Conservation (phyloP, 2,797 vertebrate genomes). For the Alca torda region DNA sequence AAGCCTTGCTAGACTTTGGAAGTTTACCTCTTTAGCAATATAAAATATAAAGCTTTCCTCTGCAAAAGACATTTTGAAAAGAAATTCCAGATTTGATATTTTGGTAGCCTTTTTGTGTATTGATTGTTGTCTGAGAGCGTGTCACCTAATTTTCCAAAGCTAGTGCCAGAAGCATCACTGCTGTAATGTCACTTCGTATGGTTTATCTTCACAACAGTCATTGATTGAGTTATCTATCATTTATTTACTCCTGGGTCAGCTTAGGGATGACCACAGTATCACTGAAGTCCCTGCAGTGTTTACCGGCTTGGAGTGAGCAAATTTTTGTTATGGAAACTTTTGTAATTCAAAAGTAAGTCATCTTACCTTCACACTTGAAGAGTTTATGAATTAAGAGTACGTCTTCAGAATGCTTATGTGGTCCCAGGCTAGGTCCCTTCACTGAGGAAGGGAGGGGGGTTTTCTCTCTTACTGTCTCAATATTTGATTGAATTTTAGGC, state of each 20-base stretch:
- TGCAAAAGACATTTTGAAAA: background rate
- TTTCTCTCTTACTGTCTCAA: background rate
- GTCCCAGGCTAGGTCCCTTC: background rate
- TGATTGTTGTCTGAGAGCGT: background rate
- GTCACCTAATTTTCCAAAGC: background rate
- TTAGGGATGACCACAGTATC: rapidly evolving
- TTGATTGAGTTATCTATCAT: background rate
- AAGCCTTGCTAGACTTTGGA: background rate
- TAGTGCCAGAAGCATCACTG: background rate
- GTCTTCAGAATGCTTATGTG: background rate
- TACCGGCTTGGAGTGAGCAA: background rate
- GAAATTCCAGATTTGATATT: background rate
- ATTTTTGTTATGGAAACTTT: background rate
- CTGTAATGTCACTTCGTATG: background rate
- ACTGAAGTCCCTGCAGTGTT: background rate
- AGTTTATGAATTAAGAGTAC: background rate
- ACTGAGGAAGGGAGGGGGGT: rapidly evolving
- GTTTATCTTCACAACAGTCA: background rate
- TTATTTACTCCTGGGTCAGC: background rate
- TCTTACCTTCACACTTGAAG: background rate
- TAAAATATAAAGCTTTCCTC: background rate
- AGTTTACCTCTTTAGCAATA: background rate
- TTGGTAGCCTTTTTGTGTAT: background rate
- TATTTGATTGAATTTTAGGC: background rate
- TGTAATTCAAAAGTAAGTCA: background rate